Evolutionary conservation across 2,113 vertebrate genomes (phyloP).

Genomic region (Panthera tigris): DNA sequence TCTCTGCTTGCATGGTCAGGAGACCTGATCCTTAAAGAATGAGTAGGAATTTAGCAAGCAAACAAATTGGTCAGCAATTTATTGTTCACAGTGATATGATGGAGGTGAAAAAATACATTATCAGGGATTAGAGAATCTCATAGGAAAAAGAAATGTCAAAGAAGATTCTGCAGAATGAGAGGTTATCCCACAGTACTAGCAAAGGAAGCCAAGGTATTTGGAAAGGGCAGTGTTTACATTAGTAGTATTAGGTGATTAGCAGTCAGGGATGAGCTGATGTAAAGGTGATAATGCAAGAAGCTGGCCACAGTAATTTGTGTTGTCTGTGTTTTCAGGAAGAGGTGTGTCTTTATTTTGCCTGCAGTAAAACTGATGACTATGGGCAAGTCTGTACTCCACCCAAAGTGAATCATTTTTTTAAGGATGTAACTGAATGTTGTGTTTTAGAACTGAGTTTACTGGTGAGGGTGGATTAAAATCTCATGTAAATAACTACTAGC

Average conservation of each 20-base stretch:
- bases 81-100: neutral
- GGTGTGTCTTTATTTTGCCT: constrained; percentile 50
- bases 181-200: neutral
- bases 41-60: neutral
- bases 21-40: neutral
- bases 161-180: neutral
- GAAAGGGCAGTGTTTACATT: neutral
- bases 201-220: neutral
- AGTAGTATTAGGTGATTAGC: neutral
- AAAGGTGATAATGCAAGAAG: neutral
- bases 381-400: constrained; percentile 60
- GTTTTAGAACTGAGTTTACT: neutral
- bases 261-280: constrained; percentile 15
- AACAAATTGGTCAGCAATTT: neutral
- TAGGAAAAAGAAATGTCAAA: neutral
- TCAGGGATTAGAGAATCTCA: neutral
- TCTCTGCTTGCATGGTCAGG: neutral
- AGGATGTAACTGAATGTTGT: constrained; percentile 38
- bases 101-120: neutral
- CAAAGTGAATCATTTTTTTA: constrained; percentile 26
- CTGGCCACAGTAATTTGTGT: constrained; percentile 1
- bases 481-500: neutral
- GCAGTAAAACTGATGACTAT: constrained; percentile 30
- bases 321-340: constrained; percentile 64
- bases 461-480: neutral